Base-by-base conservation (phyloP, 2,797 vertebrate genomes). In the Cyprinodon diabolis region DNA sequence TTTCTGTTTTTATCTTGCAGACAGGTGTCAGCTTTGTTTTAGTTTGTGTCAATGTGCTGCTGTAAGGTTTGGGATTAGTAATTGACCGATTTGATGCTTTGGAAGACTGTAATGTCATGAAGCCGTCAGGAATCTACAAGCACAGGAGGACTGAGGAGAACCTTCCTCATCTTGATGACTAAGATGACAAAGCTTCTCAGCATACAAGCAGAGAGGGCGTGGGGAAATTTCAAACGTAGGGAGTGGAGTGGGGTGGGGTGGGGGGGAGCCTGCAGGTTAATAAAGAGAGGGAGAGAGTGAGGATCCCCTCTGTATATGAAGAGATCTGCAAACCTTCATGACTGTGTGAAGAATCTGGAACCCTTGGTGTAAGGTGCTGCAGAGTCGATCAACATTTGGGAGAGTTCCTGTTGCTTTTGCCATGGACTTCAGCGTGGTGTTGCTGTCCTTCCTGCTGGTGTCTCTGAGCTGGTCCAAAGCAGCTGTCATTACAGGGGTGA, bases 401-500 rank as follows among this genome's bases (percentile, higher is more conserved):
- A 84, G 79, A 79, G 77, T 85, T 71, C 68, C 56, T 90, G 72
- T 85, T 87, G 79, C 85, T 91, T 87, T 85, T 91, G 91, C 71
- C 91, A 94, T 95, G 94, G 94, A 94, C 94, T 93, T 90, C 84
- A 86, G 78, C 6, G 74, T 90, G 48, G 66, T 94, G 79, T 89
- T 84, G 58, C 86, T 95, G 81, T 93, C 92, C 40, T 66, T 96
- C 74, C 60, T 97, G 45, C 83, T 97, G 75, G 84, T 95, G 72
- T 93, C 96, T 67, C 81, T 95, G 72, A 93, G 92, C 69, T 90
- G 88, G 69, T 93, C 94, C 17, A 93, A 93, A 84, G 93, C 95
- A 81, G 96, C 96, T 0, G 92, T 98, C 83, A 98, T 98, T 91
- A 97, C 97, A 0, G 97, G 97, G 96, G 97, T 98, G 89, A 97